phyloP scores from a whole-genome alignment of 2,113 vertebrate species.

The Burhinus oedicnemus region DNA sequence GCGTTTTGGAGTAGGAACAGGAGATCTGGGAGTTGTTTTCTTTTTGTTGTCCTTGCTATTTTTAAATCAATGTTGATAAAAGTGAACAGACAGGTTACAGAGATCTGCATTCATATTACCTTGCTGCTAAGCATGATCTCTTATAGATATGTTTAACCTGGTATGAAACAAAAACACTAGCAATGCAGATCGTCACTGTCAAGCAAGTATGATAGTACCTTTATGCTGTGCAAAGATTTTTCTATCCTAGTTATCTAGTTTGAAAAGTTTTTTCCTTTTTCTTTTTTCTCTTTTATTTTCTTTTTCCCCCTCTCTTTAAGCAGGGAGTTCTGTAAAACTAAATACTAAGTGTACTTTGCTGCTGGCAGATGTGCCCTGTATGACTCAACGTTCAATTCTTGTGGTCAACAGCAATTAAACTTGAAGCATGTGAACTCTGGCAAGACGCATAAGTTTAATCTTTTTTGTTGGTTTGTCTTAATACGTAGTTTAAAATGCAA shows the following conservation, averaged over 20 bases:
- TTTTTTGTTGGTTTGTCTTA: not conserved
- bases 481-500: not conserved
- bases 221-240: not conserved
- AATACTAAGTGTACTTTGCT: not conserved
- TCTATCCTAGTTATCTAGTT: not conserved
- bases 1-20: not conserved
- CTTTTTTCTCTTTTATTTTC: rapidly evolving
- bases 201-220: rapidly evolving
- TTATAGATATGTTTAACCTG: not conserved
- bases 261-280: not conserved
- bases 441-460: not conserved
- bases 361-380: not conserved
- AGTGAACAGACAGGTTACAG: not conserved
- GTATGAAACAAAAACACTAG: not conserved
- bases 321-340: not conserved
- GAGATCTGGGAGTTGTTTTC: not conserved
- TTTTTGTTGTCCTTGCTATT: not conserved
- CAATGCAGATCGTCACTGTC: not conserved
- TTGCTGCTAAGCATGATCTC: not conserved
- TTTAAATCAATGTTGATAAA: not conserved
- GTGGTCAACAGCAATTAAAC: not conserved
- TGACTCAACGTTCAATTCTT: not conserved
- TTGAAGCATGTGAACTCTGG: not conserved
- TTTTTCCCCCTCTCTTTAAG: rapidly evolving
- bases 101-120: not conserved